These are phyloP conservation scores for Dipodomys spectabilis DNA, from an alignment of 2,113 vertebrate genomes.

Conservation along the genomic window DNA sequence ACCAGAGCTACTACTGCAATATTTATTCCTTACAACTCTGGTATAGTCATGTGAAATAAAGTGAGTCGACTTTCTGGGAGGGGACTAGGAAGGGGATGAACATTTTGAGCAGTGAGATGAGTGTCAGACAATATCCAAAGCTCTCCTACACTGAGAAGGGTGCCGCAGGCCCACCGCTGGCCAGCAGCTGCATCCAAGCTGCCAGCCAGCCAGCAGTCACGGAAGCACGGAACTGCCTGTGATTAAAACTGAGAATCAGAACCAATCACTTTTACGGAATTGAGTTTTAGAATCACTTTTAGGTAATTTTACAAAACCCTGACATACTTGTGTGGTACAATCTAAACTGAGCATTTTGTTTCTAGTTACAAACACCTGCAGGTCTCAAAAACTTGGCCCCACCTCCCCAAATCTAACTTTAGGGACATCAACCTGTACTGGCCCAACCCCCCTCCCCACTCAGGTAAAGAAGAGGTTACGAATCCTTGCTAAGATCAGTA, in stretches of 20 bases:
- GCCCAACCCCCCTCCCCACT: too few species aligned
- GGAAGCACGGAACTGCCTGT: not conserved
- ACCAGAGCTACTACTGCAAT: too few species aligned
- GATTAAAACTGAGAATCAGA: too few species aligned
- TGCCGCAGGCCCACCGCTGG: too few species aligned
- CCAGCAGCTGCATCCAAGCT: not conserved
- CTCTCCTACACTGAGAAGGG: not conserved
- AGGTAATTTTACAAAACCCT: not conserved
- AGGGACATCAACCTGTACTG: rapidly evolving
- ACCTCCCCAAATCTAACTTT: not conserved
- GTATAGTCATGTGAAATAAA: too few species aligned
- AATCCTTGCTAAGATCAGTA: not conserved
- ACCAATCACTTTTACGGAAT: too few species aligned
- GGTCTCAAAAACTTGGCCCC: not conserved
- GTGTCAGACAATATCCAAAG: not conserved
- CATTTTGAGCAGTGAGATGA: not conserved
- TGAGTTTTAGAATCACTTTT: too few species aligned
- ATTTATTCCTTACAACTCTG: too few species aligned
- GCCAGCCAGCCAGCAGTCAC: not conserved
- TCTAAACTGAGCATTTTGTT: not conserved
- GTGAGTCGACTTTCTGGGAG: rapidly evolving
- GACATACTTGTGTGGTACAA: too few species aligned
- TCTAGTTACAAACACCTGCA: not conserved
- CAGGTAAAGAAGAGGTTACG: not conserved
- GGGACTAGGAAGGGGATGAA: rapidly evolving